Evolutionary conservation across 1,140 invertebrate genomes (phyloP).

Genomic region (Pissodes strobi): DNA sequence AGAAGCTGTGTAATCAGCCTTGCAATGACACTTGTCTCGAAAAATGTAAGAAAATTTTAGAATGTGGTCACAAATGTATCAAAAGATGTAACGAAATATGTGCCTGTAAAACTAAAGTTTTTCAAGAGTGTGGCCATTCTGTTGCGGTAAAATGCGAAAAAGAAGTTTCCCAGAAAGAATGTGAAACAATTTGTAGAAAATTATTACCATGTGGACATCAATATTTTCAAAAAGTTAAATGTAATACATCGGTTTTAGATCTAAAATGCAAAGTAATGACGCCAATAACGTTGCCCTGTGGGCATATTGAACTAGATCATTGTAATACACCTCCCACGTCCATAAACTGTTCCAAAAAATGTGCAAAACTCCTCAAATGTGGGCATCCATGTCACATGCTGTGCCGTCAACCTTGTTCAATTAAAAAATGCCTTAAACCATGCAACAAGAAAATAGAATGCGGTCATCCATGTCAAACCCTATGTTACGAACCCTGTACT

Average conservation of each 20-base stretch:
- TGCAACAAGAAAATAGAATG: too few relatives aligned
- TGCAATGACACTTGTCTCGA: neutral
- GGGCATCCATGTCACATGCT: neutral
- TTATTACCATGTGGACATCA: neutral
- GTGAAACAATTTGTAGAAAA: neutral
- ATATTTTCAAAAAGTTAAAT: neutral
- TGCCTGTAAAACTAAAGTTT: neutral
- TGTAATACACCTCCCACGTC: neutral
- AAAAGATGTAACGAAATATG: neutral
- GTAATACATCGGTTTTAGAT: neutral
- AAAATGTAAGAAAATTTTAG: neutral
- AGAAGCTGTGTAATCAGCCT: neutral
- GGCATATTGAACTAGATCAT: neutral
- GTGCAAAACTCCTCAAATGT: neutral
- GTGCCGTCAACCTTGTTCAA: neutral
- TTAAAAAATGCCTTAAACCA: too few relatives aligned
- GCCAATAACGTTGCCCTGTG: neutral
- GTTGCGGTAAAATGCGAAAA: neutral
- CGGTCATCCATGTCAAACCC: too few relatives aligned
- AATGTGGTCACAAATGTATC: constrained; percentile 2
- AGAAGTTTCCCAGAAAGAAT: neutral
- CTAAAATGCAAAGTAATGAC: neutral
- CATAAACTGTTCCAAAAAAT: neutral
- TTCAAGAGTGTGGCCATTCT: neutral
- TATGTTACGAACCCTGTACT: too few relatives aligned